Conservation (phyloP, 2,113 vertebrate genomes). For the Pogona vitticeps region DNA sequence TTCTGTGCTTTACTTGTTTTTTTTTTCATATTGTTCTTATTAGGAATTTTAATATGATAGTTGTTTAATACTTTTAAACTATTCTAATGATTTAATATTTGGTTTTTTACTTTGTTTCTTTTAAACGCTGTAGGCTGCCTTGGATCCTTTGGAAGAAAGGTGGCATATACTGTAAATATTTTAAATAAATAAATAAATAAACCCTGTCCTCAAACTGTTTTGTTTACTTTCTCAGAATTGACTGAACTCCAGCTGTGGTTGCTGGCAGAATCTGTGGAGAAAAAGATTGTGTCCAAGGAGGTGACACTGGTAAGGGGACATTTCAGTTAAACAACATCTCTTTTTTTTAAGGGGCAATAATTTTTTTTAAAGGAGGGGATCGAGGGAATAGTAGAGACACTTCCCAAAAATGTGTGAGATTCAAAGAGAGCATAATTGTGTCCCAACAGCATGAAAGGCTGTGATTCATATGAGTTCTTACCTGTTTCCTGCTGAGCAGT, state of each 20-base stretch:
- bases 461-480: no score
- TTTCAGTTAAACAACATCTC: neutral
- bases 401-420: neutral
- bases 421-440: neutral
- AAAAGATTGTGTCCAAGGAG: constrained; percentile 62
- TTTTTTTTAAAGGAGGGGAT: neutral
- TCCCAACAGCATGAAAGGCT: neutral
- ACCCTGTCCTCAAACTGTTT: neutral
- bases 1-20: no score
- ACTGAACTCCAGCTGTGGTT: constrained; percentile 68
- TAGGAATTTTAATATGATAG: no score
- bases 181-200: no score
- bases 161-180: no score
- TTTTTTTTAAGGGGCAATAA: neutral
- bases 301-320: constrained; percentile 70
- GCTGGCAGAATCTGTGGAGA: constrained; percentile 66
- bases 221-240: constrained; percentile 62
- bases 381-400: neutral
- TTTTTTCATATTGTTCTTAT: no score
- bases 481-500: neutral
- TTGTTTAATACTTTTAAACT: no score
- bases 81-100: no score
- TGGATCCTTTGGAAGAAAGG: no score
- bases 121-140: no score
- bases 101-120: no score